These are phyloP conservation scores for Drosophila bifasciata DNA, from an alignment of 1,140 invertebrate genomes.

Conservation along the genomic window DNA sequence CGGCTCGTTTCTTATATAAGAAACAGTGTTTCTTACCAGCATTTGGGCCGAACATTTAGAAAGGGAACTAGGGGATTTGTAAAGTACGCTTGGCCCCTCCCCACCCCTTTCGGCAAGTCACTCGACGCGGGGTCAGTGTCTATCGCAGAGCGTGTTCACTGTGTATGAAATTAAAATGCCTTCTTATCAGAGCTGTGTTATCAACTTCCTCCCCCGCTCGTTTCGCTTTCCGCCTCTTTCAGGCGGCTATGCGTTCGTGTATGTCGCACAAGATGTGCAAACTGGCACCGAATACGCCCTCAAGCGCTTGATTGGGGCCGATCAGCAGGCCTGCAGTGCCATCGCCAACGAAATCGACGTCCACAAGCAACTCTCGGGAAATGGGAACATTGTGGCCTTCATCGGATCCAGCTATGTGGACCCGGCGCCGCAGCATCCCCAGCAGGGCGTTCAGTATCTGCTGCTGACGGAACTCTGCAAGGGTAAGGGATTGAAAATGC, in stretches of 20 bases:
- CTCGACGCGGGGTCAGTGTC: no score
- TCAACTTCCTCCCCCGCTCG: constrained; percentile 36
- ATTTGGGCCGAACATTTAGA: not conserved
- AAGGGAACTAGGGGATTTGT: not conserved
- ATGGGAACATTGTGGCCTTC: constrained; percentile 92
- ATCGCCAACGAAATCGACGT: constrained; percentile 92
- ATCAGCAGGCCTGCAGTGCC: constrained; percentile 90
- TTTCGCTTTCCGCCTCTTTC: constrained; percentile 76
- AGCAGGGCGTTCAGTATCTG: constrained; percentile 89
- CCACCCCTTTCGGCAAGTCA: constrained; percentile 5
- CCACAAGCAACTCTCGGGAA: constrained; percentile 90
- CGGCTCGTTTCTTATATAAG: constrained; percentile 27
- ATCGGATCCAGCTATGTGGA: constrained; percentile 90
- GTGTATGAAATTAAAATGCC: not conserved
- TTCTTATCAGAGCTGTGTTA: constrained; percentile 58
- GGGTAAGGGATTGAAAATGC: constrained; percentile 72
- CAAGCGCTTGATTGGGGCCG: constrained; percentile 92
- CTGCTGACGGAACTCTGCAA: constrained; percentile 90
- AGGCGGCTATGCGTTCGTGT: constrained; percentile 98
- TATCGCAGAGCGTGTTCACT: not conserved
- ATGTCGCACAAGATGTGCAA: constrained; percentile 94
- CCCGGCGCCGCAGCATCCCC: constrained; percentile 86
- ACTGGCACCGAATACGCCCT: constrained; percentile 95
- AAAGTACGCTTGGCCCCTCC: not conserved
- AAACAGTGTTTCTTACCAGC: not conserved